phyloP scores from a whole-genome alignment of 2,797 vertebrate species.

The Acipenser transmontanus region DNA sequence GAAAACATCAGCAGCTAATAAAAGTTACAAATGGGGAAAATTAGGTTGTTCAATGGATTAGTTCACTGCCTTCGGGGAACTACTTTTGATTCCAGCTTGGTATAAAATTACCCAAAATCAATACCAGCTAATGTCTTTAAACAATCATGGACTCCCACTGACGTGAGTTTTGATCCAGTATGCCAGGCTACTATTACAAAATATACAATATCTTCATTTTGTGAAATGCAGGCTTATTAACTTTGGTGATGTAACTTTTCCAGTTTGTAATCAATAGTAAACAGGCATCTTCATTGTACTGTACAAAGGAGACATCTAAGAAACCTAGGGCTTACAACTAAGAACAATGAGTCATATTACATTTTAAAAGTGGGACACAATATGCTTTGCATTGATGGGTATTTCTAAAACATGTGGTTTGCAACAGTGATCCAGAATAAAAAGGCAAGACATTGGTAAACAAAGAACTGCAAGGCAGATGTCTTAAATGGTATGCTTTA shows the following conservation, averaged over 20 bases:
- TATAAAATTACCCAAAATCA: constrained; percentile 42
- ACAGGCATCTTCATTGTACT: no score
- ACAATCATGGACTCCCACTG: background rate
- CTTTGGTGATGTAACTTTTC: no score
- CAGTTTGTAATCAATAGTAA: no score
- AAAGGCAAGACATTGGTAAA: constrained; percentile 32
- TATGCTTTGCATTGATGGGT: constrained; percentile 29
- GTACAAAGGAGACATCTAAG: no score
- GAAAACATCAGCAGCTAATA: constrained; percentile 61
- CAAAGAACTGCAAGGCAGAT: constrained; percentile 53
- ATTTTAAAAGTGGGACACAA: constrained; percentile 16
- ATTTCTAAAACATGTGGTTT: constrained; percentile 26
- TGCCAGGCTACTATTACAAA: no score
- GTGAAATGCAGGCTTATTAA: no score
- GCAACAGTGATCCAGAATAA: constrained; percentile 19
- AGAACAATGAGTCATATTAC: constrained; percentile 23
- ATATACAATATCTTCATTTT: no score
- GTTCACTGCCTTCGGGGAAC: constrained; percentile 39
- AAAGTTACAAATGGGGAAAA: constrained; percentile 51
- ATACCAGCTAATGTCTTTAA: constrained; percentile 36
- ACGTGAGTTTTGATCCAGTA: no score
- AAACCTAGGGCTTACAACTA: no score
- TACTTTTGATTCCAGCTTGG: constrained; percentile 32
- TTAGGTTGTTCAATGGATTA: constrained; percentile 45
- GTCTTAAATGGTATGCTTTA: constrained; percentile 24